Evolutionary conservation across 2,113 vertebrate genomes (phyloP), one percentile per base, ranked within the genome.

Genomic region (Thymallus thymallus): DNA sequence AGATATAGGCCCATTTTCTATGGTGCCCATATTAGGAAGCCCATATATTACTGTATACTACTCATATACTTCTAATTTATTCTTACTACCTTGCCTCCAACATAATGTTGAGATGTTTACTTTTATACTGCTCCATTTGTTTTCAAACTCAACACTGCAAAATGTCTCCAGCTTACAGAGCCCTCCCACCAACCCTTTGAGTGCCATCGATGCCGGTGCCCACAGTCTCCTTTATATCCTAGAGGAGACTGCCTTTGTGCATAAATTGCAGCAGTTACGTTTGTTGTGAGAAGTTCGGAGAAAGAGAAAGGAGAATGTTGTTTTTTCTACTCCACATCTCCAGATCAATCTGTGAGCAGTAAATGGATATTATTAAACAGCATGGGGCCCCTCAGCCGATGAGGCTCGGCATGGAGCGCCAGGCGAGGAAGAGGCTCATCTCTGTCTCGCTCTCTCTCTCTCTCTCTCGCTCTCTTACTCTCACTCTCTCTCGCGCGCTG

Each of bases 291-390:
- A 92, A 92, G 86, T 93, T 90, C 88, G 91, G 81, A 84, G 83
- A 91, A 65, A 81, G 91, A 93, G 80, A 94, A 93, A 93, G 91
- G 84, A 92, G 93, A 93, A 90, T 90, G 46, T 91, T 92, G 94
- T 94, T 68, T 68, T 45, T 14, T 64, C 62, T 94, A 93, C 92
- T 60, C 93, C 92, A 92, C 92, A 93, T 92, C 77, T 92, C 93
- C 92, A 93, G 94, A 96, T 95, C 94, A 95, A 95, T 95, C 94
- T 94, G 93, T 93, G 92, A 94, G 92, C 91, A 94, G 94, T 94
- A 94, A 95, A 95, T 95, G 94, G 95, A 96, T 96, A 96, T 96
- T 95, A 96, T 96, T 96, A 96, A 95, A 95, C 94, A 95, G 94
- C 95, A 95, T 94, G 95, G 94, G 94, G 94, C 93, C 93, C 91